phyloP scores from a whole-genome alignment of 2,797 vertebrate species.

The Macroramphosus scolopax region DNA sequence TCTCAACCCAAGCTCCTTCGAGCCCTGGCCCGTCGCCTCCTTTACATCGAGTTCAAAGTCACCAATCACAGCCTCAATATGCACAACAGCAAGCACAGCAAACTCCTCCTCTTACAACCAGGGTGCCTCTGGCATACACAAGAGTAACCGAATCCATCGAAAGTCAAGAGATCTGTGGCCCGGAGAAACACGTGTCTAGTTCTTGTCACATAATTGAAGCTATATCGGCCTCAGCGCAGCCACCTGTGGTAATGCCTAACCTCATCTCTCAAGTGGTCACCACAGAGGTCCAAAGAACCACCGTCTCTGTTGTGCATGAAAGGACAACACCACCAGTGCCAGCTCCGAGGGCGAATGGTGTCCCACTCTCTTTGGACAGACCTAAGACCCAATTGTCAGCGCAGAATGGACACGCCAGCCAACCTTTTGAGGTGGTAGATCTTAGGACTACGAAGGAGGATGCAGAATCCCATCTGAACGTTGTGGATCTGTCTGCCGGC shows the following conservation, averaged over 20 bases:
- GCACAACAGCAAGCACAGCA: conserved; percentile 56
- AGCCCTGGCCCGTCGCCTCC: conserved; percentile 80
- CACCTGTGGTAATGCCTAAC: conserved; percentile 74
- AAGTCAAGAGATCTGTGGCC: conserved; percentile 81
- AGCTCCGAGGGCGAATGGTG: conserved; percentile 74
- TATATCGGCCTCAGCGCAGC: conserved; percentile 77
- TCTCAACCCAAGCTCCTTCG: conserved; percentile 84
- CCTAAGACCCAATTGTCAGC: conserved; percentile 71
- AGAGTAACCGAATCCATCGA: conserved; percentile 82
- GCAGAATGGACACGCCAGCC: conserved; percentile 80
- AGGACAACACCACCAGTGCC: conserved; percentile 68
- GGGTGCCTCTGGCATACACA: conserved; percentile 81
- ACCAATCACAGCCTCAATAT: conserved; percentile 65
- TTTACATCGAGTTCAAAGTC: conserved; percentile 70
- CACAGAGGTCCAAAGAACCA: conserved; percentile 82
- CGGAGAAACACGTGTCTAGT: conserved; percentile 80
- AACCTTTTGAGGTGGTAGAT: conserved; percentile 89
- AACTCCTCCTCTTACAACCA: conserved; percentile 68
- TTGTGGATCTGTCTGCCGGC: conserved; percentile 86
- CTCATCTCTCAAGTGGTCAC: conserved; percentile 83
- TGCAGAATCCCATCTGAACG: conserved; percentile 78
- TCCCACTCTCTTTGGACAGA: conserved; percentile 75
- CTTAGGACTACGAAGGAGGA: conserved; percentile 89
- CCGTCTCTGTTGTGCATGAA: conserved; percentile 83
- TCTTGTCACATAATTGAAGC: conserved; percentile 82